Base-by-base conservation (phyloP, 1,140 invertebrate genomes). In the Adoxophyes honmai region DNA sequence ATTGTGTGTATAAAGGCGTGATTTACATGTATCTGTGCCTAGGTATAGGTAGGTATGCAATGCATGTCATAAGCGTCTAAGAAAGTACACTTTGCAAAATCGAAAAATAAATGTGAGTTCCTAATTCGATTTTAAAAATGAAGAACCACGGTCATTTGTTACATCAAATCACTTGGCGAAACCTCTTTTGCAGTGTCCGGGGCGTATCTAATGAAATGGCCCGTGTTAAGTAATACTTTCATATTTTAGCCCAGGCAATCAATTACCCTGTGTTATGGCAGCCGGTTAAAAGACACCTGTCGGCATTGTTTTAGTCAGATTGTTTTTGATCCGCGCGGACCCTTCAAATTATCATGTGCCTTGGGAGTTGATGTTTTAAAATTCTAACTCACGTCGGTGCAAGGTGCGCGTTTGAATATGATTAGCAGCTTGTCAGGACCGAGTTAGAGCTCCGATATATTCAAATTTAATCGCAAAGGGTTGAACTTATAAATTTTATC, bases 341-440 rank as follows among this genome's bases (percentile, higher is more conserved):
- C 75, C 66, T 65, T 74, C 74, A 59, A 76, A 78, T 74, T 73
- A 77, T 73, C 63, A 64, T 66, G 59, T 66, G 72, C 70, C 73
- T 68, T 66, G 67, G 73, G 75, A 68, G 66, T 66, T 60, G 63
- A 70, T 81, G 73, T 75, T 79, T 84, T 78, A 81, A 81, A 81
- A 84, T 82, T 86, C 81, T 80, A 85, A 83, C 73, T 75, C 71
- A 38, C 70, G 72, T 78, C 77, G 75, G 71, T 73, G 85, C 85
- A 88, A 88, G 85, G 85, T 88, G 85, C 73, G 59, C 72, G 52
- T 71, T 75, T 72, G 75, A 81, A 88, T 88, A 85, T 88, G 83
- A 88, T 88, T 86, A 88, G 83, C 83, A 81, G 83, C 85, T 86
- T 81, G 85, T 88, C 81, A 88, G 78, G 86, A 82, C 63, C 81